Base-by-base conservation (phyloP, 1,140 invertebrate genomes). In the Ectropis grisescens region DNA sequence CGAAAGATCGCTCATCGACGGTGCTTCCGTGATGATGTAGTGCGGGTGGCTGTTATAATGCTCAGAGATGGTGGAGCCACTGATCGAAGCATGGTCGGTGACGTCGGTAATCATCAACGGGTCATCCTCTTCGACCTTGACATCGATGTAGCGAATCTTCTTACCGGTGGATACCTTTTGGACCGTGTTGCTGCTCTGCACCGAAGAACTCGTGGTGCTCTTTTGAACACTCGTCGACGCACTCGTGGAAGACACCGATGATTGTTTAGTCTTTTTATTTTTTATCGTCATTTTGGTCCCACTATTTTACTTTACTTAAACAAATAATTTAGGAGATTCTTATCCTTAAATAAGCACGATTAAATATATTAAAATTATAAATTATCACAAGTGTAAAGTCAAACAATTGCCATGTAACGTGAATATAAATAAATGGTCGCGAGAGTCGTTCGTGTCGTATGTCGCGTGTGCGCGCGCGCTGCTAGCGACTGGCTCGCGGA, bases 11-110 rank as follows among this genome's bases (percentile, higher is more conserved):
- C 64, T 50, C 11, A 81, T 66, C 2, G 82, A 83, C 4, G 82
- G 82, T 25, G 82, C 80, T 48, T 83, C 82, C n/a, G 82, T 82
- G 32, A 83, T 82, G 37, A 82, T 82, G 34, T 83, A 83, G 49
- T 82, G 72, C 19, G 82, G 82, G 42, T 83, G 82, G 45, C 72
- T 82, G 34, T 76, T 82, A 41, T 82, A 82, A 48, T 65, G 68
- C 41, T 83, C 82, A 3, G 82, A 83, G 46, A 82, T 58, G 28
- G 74, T 79, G 16, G 82, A 82, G 37, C 82, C 79, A 26, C 66
- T 70, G 16, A 81, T 58, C 27, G 82, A 84, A 24, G 70, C 64
- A 30, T 82, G 70, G 40, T 84, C 82, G 25, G 75, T 76, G 19
- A 83, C 56, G 41, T 84, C 82, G 13, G 78, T 82, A 37, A 84